A percentile compares a stretch with the other conserved stretches of the same genome.
phyloP scores from a whole-genome alignment of 2,113 vertebrate genomes.

The Sander lucioperca region DNA sequence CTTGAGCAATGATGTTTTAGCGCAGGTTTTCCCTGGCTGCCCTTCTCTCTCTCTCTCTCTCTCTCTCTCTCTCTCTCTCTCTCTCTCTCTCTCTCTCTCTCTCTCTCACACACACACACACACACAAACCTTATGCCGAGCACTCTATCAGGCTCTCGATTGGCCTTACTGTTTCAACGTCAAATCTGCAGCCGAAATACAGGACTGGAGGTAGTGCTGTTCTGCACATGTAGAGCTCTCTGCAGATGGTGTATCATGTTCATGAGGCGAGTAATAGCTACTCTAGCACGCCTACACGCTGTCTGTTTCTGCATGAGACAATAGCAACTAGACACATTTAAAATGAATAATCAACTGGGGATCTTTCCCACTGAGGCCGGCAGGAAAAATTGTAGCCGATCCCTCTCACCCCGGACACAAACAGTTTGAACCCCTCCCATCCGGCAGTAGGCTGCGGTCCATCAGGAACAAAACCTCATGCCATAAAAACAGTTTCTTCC shows the following conservation, averaged over 20 bases:
- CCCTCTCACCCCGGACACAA: too few relatives aligned
- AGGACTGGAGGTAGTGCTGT: background rate
- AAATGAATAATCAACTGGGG: too few relatives aligned
- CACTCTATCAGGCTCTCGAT: constrained; percentile 15
- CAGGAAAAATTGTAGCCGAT: too few relatives aligned
- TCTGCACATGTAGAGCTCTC: constrained; percentile 27
- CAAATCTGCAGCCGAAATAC: constrained; percentile 13
- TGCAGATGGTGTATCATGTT: constrained; percentile 48
- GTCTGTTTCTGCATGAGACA: constrained; percentile 66
- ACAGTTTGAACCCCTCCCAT: too few relatives aligned
- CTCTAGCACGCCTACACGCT: constrained; percentile 61
- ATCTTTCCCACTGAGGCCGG: too few relatives aligned
- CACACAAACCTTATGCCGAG: background rate
- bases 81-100: background rate
- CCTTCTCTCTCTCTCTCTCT: background rate
- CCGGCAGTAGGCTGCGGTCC: too few relatives aligned
- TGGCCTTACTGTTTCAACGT: constrained; percentile 27
- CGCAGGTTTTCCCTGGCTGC: constrained; percentile 28
- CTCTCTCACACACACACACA: too few relatives aligned
- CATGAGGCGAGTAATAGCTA: constrained; percentile 50
- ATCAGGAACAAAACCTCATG: too few relatives aligned
- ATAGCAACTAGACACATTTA: constrained; percentile 10
- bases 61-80: background rate
- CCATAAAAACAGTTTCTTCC: too few relatives aligned
- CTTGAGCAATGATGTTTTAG: constrained; percentile 65